phyloP scores from a whole-genome alignment of 1,140 invertebrate genomes.

The Mamestra configurata region DNA sequence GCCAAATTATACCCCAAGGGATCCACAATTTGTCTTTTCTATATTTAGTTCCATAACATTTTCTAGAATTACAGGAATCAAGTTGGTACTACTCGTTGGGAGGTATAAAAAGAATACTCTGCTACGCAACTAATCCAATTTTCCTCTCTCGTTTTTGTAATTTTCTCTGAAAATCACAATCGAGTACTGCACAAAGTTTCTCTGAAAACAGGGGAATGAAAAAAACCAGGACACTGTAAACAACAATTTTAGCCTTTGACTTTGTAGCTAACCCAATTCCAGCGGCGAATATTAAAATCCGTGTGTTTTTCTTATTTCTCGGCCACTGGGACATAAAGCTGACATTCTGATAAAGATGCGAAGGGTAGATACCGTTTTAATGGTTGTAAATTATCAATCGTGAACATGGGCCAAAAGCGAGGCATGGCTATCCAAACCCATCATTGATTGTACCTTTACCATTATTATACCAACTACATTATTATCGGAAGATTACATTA shows the following conservation, averaged over 20 bases:
- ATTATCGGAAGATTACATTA: conserved; percentile 31
- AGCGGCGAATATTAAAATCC: conserved; percentile 22
- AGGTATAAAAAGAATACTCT: neutral
- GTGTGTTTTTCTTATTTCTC: conserved; percentile 10
- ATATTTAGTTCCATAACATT: conserved; percentile 6
- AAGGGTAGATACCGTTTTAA: conserved; percentile 15
- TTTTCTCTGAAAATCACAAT: conserved; percentile 24
- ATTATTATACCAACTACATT: conserved; percentile 42
- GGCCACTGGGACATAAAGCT: neutral
- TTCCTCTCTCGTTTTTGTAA: neutral
- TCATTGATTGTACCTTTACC: conserved; percentile 25
- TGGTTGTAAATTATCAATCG: conserved; percentile 30
- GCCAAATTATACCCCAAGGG: conserved; percentile 27
- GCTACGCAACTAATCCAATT: neutral
- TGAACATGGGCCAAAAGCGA: neutral
- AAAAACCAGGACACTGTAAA: neutral
- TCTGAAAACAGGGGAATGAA: conserved; percentile 3
- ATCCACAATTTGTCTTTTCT: neutral
- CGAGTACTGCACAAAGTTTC: neutral
- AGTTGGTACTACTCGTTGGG: neutral
- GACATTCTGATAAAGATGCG: neutral
- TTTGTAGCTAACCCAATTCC: conserved; percentile 32
- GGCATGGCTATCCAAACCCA: neutral
- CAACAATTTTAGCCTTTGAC: conserved; percentile 40
- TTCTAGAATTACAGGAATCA: neutral